Conservation (phyloP, 1,140 invertebrate genomes). For the Microvelia longipes region DNA sequence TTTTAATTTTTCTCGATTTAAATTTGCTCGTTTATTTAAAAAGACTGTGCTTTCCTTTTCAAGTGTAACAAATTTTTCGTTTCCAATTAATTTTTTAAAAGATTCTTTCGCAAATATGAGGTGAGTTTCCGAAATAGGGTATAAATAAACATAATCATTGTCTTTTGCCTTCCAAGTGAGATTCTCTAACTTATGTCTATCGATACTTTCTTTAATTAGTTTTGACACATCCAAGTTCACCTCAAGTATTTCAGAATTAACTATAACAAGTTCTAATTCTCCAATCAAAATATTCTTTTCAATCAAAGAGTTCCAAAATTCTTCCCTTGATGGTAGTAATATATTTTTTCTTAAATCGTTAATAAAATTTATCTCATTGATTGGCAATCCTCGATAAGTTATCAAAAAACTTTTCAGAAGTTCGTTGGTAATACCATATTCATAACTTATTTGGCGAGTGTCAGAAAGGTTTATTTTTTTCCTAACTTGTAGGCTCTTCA, state of each 20-base stretch:
- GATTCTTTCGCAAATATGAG: too few species aligned
- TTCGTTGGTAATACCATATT: background rate
- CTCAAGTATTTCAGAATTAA: background rate
- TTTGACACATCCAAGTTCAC: background rate
- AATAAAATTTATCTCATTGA: background rate
- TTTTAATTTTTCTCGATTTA: background rate
- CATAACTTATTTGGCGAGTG: background rate
- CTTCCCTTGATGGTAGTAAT: background rate
- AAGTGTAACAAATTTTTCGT: background rate
- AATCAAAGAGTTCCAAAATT: background rate
- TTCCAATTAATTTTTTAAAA: background rate
- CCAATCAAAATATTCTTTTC: background rate
- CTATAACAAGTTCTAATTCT: background rate
- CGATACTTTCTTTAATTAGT: background rate
- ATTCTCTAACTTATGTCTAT: background rate
- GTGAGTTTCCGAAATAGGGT: too few species aligned
- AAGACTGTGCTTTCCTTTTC: background rate
- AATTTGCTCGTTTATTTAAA: background rate
- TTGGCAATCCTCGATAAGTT: background rate
- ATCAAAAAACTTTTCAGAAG: background rate
- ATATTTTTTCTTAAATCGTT: background rate
- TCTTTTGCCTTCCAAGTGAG: background rate
- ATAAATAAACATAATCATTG: too few species aligned
- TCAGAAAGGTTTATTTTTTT: background rate
- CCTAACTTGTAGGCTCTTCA: background rate